These are phyloP conservation scores for Triops cancriformis DNA, from an alignment of 1,140 invertebrate genomes.

Conservation along the genomic window DNA sequence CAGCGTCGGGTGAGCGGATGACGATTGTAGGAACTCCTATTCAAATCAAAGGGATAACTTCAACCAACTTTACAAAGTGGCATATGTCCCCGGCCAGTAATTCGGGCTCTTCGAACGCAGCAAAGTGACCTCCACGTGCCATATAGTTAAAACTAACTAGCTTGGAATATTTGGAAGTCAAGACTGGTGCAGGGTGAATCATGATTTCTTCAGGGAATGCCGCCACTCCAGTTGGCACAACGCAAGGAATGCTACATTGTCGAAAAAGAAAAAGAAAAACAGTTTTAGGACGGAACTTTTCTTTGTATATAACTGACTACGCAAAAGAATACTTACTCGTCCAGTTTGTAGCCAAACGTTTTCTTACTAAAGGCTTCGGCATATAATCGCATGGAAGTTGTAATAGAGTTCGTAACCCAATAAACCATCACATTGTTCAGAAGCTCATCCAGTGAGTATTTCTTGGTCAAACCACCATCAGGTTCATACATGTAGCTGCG, in stretches of 20 bases:
- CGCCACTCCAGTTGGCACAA: constrained; percentile 41
- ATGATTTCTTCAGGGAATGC: constrained; percentile 39
- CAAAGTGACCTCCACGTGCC: constrained; percentile 69
- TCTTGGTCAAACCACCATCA: constrained; percentile 61
- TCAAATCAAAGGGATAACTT: background rate
- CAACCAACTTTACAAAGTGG: constrained; percentile 34
- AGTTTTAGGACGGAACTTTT: constrained; percentile 27
- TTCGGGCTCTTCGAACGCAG: constrained; percentile 66
- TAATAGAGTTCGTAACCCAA: constrained; percentile 66
- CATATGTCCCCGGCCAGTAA: constrained; percentile 53
- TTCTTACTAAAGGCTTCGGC: constrained; percentile 50
- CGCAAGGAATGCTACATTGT: constrained; percentile 35
- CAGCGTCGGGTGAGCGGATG: too few species aligned
- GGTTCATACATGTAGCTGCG: constrained; percentile 42
- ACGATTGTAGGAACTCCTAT: too few species aligned
- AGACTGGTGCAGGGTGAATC: constrained; percentile 34
- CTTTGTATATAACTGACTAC: background rate
- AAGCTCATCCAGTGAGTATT: constrained; percentile 59
- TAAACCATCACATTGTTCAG: constrained; percentile 85
- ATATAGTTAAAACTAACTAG: constrained; percentile 36
- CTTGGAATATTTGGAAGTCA: constrained; percentile 37
- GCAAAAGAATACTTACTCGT: constrained; percentile 39
- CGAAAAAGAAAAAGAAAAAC: constrained; percentile 35
- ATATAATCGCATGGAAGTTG: constrained; percentile 65
- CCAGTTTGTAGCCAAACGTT: constrained; percentile 40